Evolutionary conservation across 2,888 invertebrate genomes (phyloP), one percentile per base, ranked within the genome.

Genomic region (Zhengitettix transpicula): DNA sequence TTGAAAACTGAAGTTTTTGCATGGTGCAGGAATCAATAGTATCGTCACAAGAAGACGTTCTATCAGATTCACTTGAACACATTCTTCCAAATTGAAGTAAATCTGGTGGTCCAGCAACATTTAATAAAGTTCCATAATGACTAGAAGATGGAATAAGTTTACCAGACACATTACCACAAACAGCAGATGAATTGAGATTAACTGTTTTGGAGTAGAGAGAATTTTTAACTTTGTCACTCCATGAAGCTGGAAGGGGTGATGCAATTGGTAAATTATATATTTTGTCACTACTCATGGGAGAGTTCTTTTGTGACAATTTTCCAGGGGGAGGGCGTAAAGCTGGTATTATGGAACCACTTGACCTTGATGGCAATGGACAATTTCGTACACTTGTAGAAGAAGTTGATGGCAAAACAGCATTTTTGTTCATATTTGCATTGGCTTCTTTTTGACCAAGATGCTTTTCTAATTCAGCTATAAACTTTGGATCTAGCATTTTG

Each of bases 381-480:
- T 28, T 28, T 28, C 28, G 28, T 28, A 28, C 28, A 28, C 28
- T 28, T 5, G 2, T 28, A 28, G 28, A 28, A 28, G 28, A 28
- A 28, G 28, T 7, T 28, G 28, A 28, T 28, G 28, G 28, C 28
- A 28, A 28, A 28, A 28, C 28, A 28, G 28, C 28, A 28, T 28
- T 28, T 53, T 10, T 53, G 17, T 53, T 58, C 2, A 71, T 73
- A 59, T 75, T 76, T 15, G 73, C 74, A 11, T 68, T 70, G 0
- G 73, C 72, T 57, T 75, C 75, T 58, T 74, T 74, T 56, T 74
- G 73, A 0, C 75, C 76, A 14, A 84, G 71, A 65, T 79, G 80
- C 65, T 82, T 83, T 69, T 85, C 85, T 56, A 85, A 69, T 67
- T 84, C 83, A 0, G 79, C 79, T 47, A 84, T 74, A 64, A 85